These are phyloP conservation scores for Leistus spinibarbis DNA, from an alignment of 2,888 invertebrate genomes.

Conservation along the genomic window DNA sequence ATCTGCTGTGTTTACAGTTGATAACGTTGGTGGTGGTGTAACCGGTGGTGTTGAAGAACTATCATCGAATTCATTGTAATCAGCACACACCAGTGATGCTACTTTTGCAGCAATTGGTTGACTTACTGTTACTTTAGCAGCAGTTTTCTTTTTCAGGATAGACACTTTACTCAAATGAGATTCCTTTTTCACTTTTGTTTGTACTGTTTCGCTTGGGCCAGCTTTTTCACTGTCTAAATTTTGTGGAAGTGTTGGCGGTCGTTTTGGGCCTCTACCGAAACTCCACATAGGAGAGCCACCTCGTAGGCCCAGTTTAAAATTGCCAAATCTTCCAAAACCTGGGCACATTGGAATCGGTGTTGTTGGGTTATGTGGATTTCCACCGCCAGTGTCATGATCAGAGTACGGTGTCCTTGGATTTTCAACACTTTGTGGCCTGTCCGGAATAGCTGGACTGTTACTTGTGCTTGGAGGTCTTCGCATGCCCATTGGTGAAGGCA, in stretches of 20 bases:
- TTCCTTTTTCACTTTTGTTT: conserved; percentile 56
- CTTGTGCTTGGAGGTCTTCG: conserved; percentile 62
- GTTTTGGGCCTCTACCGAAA: conserved; percentile 56
- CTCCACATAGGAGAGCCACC: conserved; percentile 74
- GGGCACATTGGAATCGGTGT: conserved; percentile 67
- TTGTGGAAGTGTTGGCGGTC: conserved; percentile 51
- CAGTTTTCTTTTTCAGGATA: conserved; percentile 63
- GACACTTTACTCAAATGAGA: conserved; percentile 62
- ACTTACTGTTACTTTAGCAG: conserved; percentile 53
- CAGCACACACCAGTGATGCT: conserved; percentile 63
- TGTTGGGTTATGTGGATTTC: conserved; percentile 62
- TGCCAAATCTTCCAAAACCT: conserved; percentile 64
- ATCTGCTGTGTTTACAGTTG: conserved; percentile 43
- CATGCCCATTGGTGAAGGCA: conserved; percentile 62
- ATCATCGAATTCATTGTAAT: conserved; percentile 67
- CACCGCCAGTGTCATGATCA: conserved; percentile 54
- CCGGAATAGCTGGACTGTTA: conserved; percentile 63
- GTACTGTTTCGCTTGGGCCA: conserved; percentile 39
- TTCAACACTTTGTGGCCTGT: conserved; percentile 65
- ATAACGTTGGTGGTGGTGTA: conserved; percentile 55
- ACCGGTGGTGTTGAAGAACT: conserved; percentile 64
- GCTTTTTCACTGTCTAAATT: conserved; percentile 44
- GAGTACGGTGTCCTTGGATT: conserved; percentile 62
- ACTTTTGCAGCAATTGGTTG: conserved; percentile 54
- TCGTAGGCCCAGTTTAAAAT: conserved; percentile 66